Base-by-base conservation (phyloP, 2,888 invertebrate species). In the Gasteruption jaculator region DNA sequence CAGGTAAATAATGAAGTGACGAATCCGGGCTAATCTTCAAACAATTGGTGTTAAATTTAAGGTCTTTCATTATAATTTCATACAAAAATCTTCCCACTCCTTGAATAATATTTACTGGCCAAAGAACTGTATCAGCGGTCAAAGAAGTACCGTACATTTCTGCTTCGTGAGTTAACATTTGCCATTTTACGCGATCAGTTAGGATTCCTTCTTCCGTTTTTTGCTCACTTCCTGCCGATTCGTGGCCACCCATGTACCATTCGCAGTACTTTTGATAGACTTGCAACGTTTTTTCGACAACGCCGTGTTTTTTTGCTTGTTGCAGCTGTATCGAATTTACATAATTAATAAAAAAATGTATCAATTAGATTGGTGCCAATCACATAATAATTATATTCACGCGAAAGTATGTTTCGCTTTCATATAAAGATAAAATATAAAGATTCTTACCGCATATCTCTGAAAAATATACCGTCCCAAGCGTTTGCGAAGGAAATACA, bases 31-130 rank as follows among this genome's bases (percentile, higher is more conserved):
- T 72, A n/a, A n/a, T n/a, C n/a, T n/a, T n/a, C 70, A 35, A 56
- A 71, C 82, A 74, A 60, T 86, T 85, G 2, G 83, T 76, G 65
- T 91, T 83, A 35, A 94, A 80, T 73, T 91, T 90, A 5, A 92
- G 75, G 63, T 92, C 90, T 39, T 86, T 81, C 62, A 92, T 78
- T 10, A 94, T 82, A 30, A 94, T 87, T 53, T 87, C 85, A 65
- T 90, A 92, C 0, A 95, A 74, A 68, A 92, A 90, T 58, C 84
- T 84, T 25, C 94, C 94, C 33, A 94, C 74, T 29, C 77, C 78
- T 35, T 72, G 68, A 7, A 82, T 66, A 32, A 84, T 77, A 44
- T 79, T 75, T 8, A 73, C 64, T 0, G 85, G 82, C 91, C 91
- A 91, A 0, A 73, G 65, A 8, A 74, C 72, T 49, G 83, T 77